Percentiles rank a stretch among this genome's conserved stretches.
phyloP scores from a whole-genome alignment of 1,140 invertebrate genomes.

The Geopemphigus sp. region DNA sequence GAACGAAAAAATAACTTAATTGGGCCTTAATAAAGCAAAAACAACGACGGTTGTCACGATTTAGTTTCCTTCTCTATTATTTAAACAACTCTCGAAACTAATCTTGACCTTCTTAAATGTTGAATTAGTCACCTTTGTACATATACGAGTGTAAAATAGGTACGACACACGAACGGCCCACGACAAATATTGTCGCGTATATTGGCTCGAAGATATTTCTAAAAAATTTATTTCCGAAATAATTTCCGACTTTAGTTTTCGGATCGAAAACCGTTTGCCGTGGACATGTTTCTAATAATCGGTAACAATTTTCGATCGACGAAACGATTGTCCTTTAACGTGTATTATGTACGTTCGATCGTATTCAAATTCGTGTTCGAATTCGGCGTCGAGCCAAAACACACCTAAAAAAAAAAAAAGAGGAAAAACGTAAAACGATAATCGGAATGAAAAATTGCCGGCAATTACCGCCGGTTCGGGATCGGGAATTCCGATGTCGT shows the following conservation, averaged over 20 bases:
- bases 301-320: too few relatives aligned
- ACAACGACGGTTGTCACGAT: conserved; percentile 8
- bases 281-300: too few relatives aligned
- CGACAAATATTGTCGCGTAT: neutral
- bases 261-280: too few relatives aligned
- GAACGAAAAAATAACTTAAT: neutral
- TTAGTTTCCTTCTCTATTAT: neutral
- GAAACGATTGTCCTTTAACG: too few relatives aligned
- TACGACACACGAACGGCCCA: neutral
- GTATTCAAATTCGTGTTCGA: too few relatives aligned
- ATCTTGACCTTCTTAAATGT: neutral
- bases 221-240: too few relatives aligned
- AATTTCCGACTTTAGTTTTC: too few relatives aligned
- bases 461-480: neutral
- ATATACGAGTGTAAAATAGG: neutral
- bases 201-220: too few relatives aligned
- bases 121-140: conserved; percentile 16
- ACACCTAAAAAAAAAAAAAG: too few relatives aligned
- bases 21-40: conserved; percentile 14
- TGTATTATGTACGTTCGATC: too few relatives aligned
- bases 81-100: neutral
- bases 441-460: neutral
- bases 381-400: too few relatives aligned
- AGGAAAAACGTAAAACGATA: too few relatives aligned
- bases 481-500: neutral